Percentiles rank a stretch among this genome's conserved stretches.
Evolutionary conservation across 2,888 invertebrate species (phyloP).

Genomic region (Erynnis tages): DNA sequence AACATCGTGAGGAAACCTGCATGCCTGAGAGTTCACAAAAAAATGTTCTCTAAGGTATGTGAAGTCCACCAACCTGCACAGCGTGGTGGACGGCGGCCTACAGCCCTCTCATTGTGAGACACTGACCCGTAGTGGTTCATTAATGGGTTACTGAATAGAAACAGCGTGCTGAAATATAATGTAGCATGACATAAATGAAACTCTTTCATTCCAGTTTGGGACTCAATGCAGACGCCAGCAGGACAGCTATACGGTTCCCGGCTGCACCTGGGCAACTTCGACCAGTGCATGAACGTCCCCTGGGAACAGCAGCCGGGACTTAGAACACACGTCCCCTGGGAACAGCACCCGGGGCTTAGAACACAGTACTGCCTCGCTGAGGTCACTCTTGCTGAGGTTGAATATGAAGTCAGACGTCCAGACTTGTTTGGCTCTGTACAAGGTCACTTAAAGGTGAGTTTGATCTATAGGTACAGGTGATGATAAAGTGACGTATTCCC

Average conservation of each 20-base stretch:
- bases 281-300: neutral
- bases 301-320: too few species aligned
- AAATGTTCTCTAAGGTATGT: too few species aligned
- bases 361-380: slow-evolving; percentile 50
- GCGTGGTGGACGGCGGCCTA: too few species aligned
- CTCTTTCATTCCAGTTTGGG: neutral
- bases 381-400: slow-evolving; percentile 30
- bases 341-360: slow-evolving; percentile 23
- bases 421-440: slow-evolving; percentile 36
- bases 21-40: too few species aligned
- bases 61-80: too few species aligned
- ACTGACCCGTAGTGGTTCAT: too few species aligned
- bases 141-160: neutral
- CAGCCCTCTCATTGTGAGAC: too few species aligned
- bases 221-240: slow-evolving; percentile 1
- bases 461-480: neutral
- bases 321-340: too few species aligned
- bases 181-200: too few species aligned
- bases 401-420: slow-evolving; percentile 5
- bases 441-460: slow-evolving; percentile 37
- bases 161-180: neutral
- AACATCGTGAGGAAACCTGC: too few species aligned
- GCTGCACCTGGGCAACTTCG: slow-evolving; percentile 5
- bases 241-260: neutral
- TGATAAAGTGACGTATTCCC: too few species aligned